These are phyloP conservation scores for Thelaira solivaga DNA, from an alignment of 2,888 invertebrate genomes.

Conservation along the genomic window DNA sequence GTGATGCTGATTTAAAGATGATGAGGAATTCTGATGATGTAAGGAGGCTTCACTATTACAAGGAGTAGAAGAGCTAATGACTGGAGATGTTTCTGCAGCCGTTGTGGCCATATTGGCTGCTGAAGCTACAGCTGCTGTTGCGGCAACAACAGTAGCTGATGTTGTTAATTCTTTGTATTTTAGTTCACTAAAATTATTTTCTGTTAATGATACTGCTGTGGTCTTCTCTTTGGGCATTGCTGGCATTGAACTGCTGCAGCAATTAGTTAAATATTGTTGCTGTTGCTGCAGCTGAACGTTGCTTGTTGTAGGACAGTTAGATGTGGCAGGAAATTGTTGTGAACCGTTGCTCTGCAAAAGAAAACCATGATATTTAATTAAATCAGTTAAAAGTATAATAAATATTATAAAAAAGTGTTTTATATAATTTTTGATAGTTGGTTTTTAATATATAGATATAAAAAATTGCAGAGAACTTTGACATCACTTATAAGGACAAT, in stretches of 20 bases:
- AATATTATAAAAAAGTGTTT: too few relatives aligned
- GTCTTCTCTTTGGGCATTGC: slow-evolving; percentile 77
- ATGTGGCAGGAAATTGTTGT: slow-evolving; percentile 64
- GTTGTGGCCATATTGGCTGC: slow-evolving; percentile 62
- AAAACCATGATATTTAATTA: too few relatives aligned
- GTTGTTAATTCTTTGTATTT: slow-evolving; percentile 71
- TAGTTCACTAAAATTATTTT: slow-evolving; percentile 72
- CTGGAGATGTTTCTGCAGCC: slow-evolving; percentile 16
- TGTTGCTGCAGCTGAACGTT: slow-evolving; percentile 63
- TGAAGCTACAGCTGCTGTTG: slow-evolving; percentile 55
- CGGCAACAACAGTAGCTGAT: slow-evolving; percentile 44
- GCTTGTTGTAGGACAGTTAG: slow-evolving; percentile 59
- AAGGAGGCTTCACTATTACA: background rate
- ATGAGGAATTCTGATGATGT: slow-evolving; percentile 56
- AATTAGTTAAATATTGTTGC: slow-evolving; percentile 61
- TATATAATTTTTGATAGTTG: too few relatives aligned
- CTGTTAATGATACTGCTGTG: slow-evolving; percentile 74
- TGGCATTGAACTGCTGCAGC: slow-evolving; percentile 73
- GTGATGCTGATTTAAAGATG: slow-evolving; percentile 62
- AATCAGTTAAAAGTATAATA: too few relatives aligned
- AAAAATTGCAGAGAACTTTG: too few relatives aligned
- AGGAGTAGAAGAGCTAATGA: slow-evolving; percentile 14
- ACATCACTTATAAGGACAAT: too few relatives aligned
- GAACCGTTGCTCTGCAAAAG: slow-evolving; percentile 70
- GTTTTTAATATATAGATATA: too few relatives aligned